phyloP scores from a whole-genome alignment of 2,888 invertebrate species.

The Campoplex nolae region DNA sequence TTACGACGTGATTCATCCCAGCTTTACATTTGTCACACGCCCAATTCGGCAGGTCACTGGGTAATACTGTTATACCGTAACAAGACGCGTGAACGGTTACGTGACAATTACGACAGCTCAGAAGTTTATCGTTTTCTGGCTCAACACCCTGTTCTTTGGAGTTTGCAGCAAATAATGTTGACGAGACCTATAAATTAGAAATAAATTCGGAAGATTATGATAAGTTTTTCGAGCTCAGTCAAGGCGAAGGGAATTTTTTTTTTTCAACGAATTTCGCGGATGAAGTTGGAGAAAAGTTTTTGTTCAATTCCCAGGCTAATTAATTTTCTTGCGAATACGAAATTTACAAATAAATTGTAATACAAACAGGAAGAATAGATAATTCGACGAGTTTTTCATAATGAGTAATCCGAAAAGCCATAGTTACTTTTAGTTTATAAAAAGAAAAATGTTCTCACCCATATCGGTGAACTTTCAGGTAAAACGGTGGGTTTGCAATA shows the following conservation, averaged over 20 bases:
- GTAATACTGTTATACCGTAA: constrained; percentile 83
- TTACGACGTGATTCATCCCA: constrained; percentile 81
- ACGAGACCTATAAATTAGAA: constrained; percentile 76
- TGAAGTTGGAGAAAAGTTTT: neutral
- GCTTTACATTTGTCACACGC: constrained; percentile 84
- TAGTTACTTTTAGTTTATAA: no score
- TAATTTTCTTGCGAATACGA: neutral
- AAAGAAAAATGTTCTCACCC: constrained; percentile 74
- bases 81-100: constrained; percentile 87
- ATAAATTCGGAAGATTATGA: neutral
- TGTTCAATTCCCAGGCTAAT: neutral
- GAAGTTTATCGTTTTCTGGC: constrained; percentile 83
- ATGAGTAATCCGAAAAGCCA: no score
- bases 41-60: constrained; percentile 82
- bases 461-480: constrained; percentile 83
- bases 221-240: neutral
- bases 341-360: neutral
- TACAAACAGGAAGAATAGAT: neutral
- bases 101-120: constrained; percentile 86
- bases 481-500: constrained; percentile 80
- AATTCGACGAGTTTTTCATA: neutral
- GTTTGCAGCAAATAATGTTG: constrained; percentile 81
- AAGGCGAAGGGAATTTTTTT: neutral
- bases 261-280: neutral
- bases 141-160: constrained; percentile 81